phyloP scores from a whole-genome alignment of 2,888 invertebrate genomes.

The Tiphia femorata region DNA sequence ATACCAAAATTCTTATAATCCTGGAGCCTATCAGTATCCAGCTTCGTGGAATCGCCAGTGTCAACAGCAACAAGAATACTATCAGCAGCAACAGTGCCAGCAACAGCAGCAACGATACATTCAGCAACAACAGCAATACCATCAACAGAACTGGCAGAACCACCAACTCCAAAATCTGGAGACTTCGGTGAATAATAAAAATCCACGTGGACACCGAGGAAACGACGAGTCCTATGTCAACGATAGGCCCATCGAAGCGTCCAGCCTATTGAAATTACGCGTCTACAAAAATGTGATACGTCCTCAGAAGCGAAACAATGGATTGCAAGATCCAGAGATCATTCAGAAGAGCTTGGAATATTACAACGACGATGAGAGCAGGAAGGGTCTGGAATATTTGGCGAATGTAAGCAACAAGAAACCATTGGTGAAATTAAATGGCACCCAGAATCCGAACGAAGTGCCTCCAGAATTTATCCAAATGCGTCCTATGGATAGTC shows the following conservation, averaged over 20 bases:
- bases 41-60: constrained; percentile 9
- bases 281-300: constrained; percentile 45
- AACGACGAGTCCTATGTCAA: too few relatives aligned
- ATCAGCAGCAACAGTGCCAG: constrained; percentile 19
- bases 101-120: not conserved
- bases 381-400: constrained; percentile 46
- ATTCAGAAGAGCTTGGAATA: constrained; percentile 43
- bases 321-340: constrained; percentile 53
- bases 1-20: not conserved
- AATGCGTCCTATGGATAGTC: constrained; percentile 2
- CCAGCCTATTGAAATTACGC: constrained; percentile 55
- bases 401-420: constrained; percentile 36
- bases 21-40: constrained; percentile 10
- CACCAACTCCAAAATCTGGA: too few relatives aligned
- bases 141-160: not conserved
- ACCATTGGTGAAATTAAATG: constrained; percentile 41
- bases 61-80: constrained; percentile 11
- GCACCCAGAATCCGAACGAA: constrained; percentile 45
- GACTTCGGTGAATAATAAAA: not conserved
- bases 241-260: constrained; percentile 32
- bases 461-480: constrained; percentile 13
- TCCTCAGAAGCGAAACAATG: constrained; percentile 56
- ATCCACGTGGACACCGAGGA: too few relatives aligned
- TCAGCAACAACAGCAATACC: not conserved
- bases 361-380: constrained; percentile 32